Percentiles rank a stretch among this genome's conserved stretches.
These are phyloP conservation scores for Lordiphosa clarofinis DNA, from an alignment of 1,140 invertebrate species.

Conservation along the genomic window DNA sequence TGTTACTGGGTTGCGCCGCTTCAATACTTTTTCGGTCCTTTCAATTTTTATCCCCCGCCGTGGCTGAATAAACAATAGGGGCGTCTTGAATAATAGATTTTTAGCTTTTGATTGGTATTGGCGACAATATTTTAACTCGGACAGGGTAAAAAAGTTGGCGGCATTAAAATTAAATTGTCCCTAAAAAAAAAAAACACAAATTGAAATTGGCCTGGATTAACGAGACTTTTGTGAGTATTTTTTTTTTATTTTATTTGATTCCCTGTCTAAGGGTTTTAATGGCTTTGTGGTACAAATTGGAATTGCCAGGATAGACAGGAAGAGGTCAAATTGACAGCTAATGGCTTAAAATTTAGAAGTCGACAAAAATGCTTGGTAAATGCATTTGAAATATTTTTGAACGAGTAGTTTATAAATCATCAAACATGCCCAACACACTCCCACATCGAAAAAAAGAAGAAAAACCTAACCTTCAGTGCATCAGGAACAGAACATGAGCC, in stretches of 20 bases:
- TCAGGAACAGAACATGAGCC: slow-evolving; percentile 5
- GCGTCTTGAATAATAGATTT: slow-evolving; percentile 69
- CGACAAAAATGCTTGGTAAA: too few species aligned
- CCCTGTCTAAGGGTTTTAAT: too few species aligned
- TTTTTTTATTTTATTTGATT: too few species aligned
- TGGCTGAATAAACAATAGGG: slow-evolving; percentile 56
- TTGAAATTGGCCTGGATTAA: slow-evolving; percentile 56
- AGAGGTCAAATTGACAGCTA: too few species aligned
- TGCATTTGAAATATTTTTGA: too few species aligned
- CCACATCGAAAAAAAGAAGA: too few species aligned
- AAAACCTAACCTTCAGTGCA: neutral
- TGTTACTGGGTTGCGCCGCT: slow-evolving; percentile 21
- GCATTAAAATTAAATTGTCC: slow-evolving; percentile 55
- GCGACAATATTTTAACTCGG: slow-evolving; percentile 36
- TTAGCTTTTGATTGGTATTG: slow-evolving; percentile 69
- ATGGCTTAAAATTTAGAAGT: too few species aligned
- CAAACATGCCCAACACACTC: slow-evolving; percentile 2
- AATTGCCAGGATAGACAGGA: too few species aligned
- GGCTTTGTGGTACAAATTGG: too few species aligned
- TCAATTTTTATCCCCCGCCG: slow-evolving; percentile 20
- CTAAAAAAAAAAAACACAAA: slow-evolving; percentile 49
- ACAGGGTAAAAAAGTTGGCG: slow-evolving; percentile 21
- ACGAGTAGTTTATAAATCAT: too few species aligned
- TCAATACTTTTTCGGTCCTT: slow-evolving; percentile 36
- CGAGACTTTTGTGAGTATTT: slow-evolving; percentile 38